Evolutionary conservation across 2,888 invertebrate genomes (phyloP), one percentile per base, ranked within the genome.

Genomic region (Pterobdella sp.): DNA sequence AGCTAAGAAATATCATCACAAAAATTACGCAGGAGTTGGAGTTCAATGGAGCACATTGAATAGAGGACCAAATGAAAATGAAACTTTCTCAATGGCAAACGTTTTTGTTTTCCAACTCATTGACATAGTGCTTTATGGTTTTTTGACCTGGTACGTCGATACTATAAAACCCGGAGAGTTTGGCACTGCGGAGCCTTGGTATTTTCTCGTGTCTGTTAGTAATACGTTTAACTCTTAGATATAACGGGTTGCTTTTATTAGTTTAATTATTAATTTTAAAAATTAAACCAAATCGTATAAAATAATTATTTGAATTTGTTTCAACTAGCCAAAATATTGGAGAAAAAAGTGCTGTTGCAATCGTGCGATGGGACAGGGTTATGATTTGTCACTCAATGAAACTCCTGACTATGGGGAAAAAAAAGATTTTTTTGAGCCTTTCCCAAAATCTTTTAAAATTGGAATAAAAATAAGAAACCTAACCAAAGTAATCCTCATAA

Each of bases 51-150:
- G 29, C 42, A 77, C 75, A 52, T 35, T 85, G 7, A 79, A 75
- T 49, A 75, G 75, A 36, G 80, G 81, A 22, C 78, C 80, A 22
- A 80, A 79, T 74, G 79, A 80, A 7, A 78, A 80, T 66, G 83
- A 83, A 32, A 72, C 74, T 65, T 72, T 79, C 66, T 80, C 81
- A 10, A 76, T 84, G 74, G 80, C 69, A n/a, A 68, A 78, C 64
- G 76, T 78, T 0, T 71, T 79, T n/a, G 64, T 76, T 1, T 78
- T 79, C 78, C 73, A 78, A 32, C 7, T 78, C n/a, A 32, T 73
- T 7, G 56, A 68, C 60, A 37, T 56, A 34, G 4, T 67, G 18
- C 71, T 73, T 18, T 73, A 42, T 29, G 60, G 22, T 29, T 26
- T 73, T 22, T 26, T 73, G 32, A 68, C 73, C 26, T 73, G 73